Percentiles rank a stretch among this genome's conserved stretches.
Conservation (phyloP, 1,140 invertebrate genomes). For the Octopus sinensis region DNA sequence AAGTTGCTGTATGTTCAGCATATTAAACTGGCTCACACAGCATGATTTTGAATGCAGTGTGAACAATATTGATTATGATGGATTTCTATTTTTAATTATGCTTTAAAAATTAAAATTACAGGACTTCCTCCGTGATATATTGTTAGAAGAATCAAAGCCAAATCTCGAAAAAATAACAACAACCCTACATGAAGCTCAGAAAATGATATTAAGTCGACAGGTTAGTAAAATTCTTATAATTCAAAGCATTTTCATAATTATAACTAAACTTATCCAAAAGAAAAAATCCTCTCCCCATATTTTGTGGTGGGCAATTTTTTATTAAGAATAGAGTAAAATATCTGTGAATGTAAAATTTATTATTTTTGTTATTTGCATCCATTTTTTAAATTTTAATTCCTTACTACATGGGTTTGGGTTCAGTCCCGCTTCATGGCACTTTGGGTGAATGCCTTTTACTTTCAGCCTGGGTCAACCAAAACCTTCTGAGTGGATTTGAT, state of each 20-base stretch:
- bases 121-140: neutral
- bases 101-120: neutral
- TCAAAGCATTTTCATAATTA: neutral
- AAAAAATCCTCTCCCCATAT: neutral
- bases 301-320: neutral
- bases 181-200: neutral
- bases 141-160: neutral
- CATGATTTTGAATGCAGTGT: neutral
- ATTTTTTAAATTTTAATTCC: neutral
- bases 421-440: no score
- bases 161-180: neutral
- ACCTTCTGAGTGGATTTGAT: no score
- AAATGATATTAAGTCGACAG: neutral
- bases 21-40: neutral
- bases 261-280: neutral
- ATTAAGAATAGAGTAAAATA: neutral
- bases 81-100: neutral
- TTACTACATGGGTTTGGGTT: neutral
- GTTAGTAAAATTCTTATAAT: neutral
- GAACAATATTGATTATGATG: neutral
- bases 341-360: neutral
- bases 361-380: neutral
- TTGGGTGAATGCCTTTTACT: no score
- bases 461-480: no score
- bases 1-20: neutral